Conservation (phyloP, 2,888 invertebrate genomes). For the Eristalis intricaria region DNA sequence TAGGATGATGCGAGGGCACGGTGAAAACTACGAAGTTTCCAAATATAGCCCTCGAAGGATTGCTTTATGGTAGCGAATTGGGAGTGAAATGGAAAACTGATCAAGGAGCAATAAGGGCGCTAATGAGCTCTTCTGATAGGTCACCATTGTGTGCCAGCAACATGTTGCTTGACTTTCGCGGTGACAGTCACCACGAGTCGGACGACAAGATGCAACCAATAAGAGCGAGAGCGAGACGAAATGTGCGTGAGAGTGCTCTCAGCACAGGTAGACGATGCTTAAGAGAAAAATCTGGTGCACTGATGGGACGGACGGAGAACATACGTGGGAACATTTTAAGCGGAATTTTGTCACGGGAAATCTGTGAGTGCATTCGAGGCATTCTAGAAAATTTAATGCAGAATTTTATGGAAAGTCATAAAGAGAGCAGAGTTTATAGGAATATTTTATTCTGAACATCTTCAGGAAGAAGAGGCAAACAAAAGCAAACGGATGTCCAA, state of each 20-base stretch:
- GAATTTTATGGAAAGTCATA: not conserved
- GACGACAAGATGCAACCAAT: not conserved
- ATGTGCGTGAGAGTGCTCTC: not conserved
- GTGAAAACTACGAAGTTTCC: not conserved
- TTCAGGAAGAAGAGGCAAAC: too few species aligned
- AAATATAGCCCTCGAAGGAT: slow-evolving; percentile 29
- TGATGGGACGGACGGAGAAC: not conserved
- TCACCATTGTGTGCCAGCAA: slow-evolving; percentile 7
- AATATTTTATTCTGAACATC: too few species aligned
- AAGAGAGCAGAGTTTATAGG: not conserved
- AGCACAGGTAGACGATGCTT: not conserved
- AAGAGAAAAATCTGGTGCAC: not conserved
- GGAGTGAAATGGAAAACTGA: slow-evolving; percentile 5
- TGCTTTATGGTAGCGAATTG: slow-evolving; percentile 19
- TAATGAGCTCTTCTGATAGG: slow-evolving; percentile 8
- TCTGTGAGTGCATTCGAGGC: too few species aligned
- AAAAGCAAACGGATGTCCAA: too few species aligned
- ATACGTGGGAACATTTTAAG: not conserved
- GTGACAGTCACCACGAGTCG: not conserved
- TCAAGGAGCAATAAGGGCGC: slow-evolving; percentile 25
- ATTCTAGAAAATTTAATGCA: not conserved
- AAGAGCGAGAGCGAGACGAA: not conserved
- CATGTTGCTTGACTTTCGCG: slow-evolving; percentile 40
- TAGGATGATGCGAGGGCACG: not conserved
- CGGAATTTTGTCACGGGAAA: not conserved